Evolutionary conservation across 2,888 invertebrate species (phyloP), one percentile per base, ranked within the genome.

Genomic region (Coleophora flavipennella): DNA sequence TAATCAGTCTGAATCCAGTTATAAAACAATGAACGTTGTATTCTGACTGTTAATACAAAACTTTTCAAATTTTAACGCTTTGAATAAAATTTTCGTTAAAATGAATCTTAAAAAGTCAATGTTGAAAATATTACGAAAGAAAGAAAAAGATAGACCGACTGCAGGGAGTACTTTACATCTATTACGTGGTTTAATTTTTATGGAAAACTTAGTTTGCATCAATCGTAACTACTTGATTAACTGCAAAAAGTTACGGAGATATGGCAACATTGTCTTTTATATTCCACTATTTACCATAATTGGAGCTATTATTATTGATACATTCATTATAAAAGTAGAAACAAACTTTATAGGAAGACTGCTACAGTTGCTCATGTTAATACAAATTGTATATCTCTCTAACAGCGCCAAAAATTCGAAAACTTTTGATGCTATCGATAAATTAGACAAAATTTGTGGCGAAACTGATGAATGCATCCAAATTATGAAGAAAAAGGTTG

Each of bases 161-260:
- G 20, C 20, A 20, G 6, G 20, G 6, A 20, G 46, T 33, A 59
- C 65, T 0, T 48, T 51, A 11, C 31, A 33, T 7, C 46, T 48
- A 37, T 59, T 66, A 10, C 51, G 45, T 10, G 53, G 46, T 40
- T 40, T 67, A 2, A 56, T 73, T 0, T 40, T 67, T 1, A 31
- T 72, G 2, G 67, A 72, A 44, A 65, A 52, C 34, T 51, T 70
- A 1, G 60, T 63, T 35, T 65, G 70, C 31, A 56, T 79, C 10
- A 74, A 73, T 42, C 57, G 77, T 3, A 57, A 63, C 0, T 65
- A 59, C 32, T 57, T 72, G 6, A 40, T 75, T 1, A 36, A 50
- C 1, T 41, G 48, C 28, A 36, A 40, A 1, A 52, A 32, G 35
- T 43, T 31, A 0, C 63, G 41, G 37, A 31, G 55, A 0, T 29